Evolutionary conservation across 2,888 invertebrate genomes (phyloP), one percentile per base, ranked within the genome.

Genomic region (Zelleria hepariella): DNA sequence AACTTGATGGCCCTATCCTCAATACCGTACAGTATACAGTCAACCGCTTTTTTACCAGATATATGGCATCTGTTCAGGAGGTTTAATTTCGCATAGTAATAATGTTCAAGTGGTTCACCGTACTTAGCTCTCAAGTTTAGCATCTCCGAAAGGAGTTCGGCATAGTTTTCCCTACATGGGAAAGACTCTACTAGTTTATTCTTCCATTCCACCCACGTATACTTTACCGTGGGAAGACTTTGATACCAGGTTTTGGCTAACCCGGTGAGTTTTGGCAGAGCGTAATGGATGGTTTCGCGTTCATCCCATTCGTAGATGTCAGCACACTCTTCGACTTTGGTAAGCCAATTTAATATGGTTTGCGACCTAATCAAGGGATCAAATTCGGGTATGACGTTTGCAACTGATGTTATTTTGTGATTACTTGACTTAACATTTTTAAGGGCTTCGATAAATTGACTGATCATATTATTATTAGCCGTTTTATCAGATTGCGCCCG

Each of bases 191-290:
- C 6, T 3, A 67, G 42, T 55, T 63, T 65, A 1, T 6, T 58
- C 49, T 67, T 65, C 65, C 65, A 66, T 58, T 68, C 63, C 0
- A 23, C 0, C 65, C 65, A 66, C n/a, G 61, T 60, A 57, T 49
- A 52, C 15, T 59, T 6, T 7, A 67, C 3, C 15, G 63, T 56
- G 5, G 66, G 62, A 18, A 67, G 52, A 1, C 62, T 63, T 25
- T 65, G 65, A 47, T 66, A 67, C 66, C 66, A 68, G 0, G 54
- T n/a, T n/a, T 63, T 65, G 4, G 68, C 68, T 2, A 61, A 3
- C 7, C 54, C 54, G 7, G 10, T 4, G 7, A 56, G 24, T 18
- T 56, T 32, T 2, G 56, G 56, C 18, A 8, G 56, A 18, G 27
- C 7, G 18, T 32, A 32, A 20, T 56, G 56, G 2, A 56, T 32